Base-by-base conservation (phyloP, 2,113 vertebrate genomes). In the Collichthys lucidus region DNA sequence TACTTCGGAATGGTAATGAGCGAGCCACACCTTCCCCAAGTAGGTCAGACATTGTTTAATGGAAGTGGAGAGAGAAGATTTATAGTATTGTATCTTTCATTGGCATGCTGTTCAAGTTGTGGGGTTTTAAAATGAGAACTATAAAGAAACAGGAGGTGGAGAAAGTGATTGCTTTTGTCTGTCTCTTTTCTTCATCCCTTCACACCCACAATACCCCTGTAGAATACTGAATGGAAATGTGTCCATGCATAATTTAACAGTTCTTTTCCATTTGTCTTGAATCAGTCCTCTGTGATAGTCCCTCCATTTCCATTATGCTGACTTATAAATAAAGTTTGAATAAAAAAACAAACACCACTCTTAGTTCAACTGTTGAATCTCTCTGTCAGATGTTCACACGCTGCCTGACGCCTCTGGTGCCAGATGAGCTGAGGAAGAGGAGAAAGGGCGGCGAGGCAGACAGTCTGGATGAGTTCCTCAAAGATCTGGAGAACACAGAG, bases 391-490 rank as follows among this genome's bases (percentile, higher is more conserved):
- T 99, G 90, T 99, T 99, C 88, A 99, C 98, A 62, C 98, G 98
- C 79, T 99, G 98, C 95, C 96, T 99, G 92, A 99, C 98, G 40
- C 98, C 98, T 20, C 94, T 99, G 94, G 98, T 99, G 91, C 98
- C 98, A 72, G 98, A 99, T 85, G 98, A 99, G 82, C 89, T 99
- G 84, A 95, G 97, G 87, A 99, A 98, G 94, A 97, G 97, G 89
- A 97, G 96, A 91, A 99, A 98, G 96, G 98, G 98, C 17, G 98
- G 98, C 1, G 98, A 99, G 88, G 98, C 98, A 53, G 98, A 99
- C 90, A 99, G 97, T 78, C 92, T 99, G 88, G 98, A 99, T 89
- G 98, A 99, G 82, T 99, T 99, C 95, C 96, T 99, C 83, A 99
- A 97, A 92, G 98, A 99, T 86, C 96, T 99, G 92, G 98, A 99